A percentile compares a stretch with the other conserved stretches of the same genome.
Conservation (phyloP, 2,797 vertebrate genomes). For the Synanceia verrucosa region DNA sequence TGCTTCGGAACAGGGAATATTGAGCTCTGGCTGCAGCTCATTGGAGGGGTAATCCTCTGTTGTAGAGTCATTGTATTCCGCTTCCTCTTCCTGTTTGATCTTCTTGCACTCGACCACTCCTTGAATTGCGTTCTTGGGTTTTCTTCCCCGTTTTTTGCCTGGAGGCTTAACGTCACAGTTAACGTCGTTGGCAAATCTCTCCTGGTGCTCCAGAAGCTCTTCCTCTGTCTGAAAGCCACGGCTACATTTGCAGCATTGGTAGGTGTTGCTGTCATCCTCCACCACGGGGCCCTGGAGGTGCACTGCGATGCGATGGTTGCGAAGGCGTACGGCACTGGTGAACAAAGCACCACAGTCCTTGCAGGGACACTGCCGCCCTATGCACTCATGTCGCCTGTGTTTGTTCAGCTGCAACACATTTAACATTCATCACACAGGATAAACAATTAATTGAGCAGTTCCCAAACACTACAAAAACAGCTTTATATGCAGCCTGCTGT, state of each 20-base stretch:
- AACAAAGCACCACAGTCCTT: conserved; percentile 81
- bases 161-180: conserved; percentile 67
- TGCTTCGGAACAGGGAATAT: conserved; percentile 78
- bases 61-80: conserved; percentile 25
- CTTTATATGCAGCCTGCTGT: neutral
- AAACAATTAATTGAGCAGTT: neutral
- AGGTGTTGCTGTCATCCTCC: conserved; percentile 62
- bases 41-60: conserved; percentile 24
- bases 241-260: conserved; percentile 80
- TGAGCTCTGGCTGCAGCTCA: conserved; percentile 39
- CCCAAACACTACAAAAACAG: neutral
- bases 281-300: conserved; percentile 59
- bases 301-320: conserved; percentile 77
- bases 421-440: neutral
- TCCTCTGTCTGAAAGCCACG: conserved; percentile 74
- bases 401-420: conserved; percentile 76
- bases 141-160: conserved; percentile 70
- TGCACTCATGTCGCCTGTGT: conserved; percentile 81
- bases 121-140: conserved; percentile 52
- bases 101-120: conserved; percentile 39
- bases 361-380: conserved; percentile 76
- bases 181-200: conserved; percentile 67
- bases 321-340: conserved; percentile 77
- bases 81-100: conserved; percentile 49
- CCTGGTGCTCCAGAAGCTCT: conserved; percentile 80